Evolutionary conservation across 2,888 invertebrate species (phyloP).

Genomic region (Diaphora mendica): DNA sequence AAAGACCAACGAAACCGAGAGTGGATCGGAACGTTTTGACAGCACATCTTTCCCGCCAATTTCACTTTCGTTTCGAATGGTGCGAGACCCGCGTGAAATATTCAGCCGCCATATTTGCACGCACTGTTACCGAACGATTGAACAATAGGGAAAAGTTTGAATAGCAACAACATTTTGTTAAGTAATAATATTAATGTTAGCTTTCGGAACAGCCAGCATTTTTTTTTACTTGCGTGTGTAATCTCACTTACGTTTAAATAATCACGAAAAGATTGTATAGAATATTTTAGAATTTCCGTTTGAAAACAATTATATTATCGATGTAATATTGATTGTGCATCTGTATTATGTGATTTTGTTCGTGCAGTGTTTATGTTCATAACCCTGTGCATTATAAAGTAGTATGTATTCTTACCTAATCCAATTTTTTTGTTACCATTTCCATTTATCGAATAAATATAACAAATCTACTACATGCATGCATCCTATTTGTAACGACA

Average conservation of each 20-base stretch:
- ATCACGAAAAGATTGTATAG: neutral
- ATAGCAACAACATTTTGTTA: slow-evolving; percentile 30
- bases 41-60: slow-evolving; percentile 64
- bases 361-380: neutral
- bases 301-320: neutral
- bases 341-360: neutral
- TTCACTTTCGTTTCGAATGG: slow-evolving; percentile 66
- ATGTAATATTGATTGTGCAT: neutral
- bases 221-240: neutral
- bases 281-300: neutral
- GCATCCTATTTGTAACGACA: neutral
- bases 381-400: neutral
- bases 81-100: slow-evolving; percentile 57
- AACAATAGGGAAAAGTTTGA: slow-evolving; percentile 23
- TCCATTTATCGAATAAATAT: neutral
- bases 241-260: neutral
- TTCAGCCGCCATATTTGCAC: slow-evolving; percentile 44
- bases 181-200: slow-evolving; percentile 25
- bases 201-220: slow-evolving; percentile 32
- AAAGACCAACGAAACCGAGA: slow-evolving; percentile 55
- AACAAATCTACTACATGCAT: neutral
- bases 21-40: slow-evolving; percentile 60
- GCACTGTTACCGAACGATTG: slow-evolving; percentile 35
- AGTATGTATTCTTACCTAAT: neutral
- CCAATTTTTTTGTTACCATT: neutral